Base-by-base conservation (phyloP, 2,797 vertebrate genomes). In the Danio choprae region DNA sequence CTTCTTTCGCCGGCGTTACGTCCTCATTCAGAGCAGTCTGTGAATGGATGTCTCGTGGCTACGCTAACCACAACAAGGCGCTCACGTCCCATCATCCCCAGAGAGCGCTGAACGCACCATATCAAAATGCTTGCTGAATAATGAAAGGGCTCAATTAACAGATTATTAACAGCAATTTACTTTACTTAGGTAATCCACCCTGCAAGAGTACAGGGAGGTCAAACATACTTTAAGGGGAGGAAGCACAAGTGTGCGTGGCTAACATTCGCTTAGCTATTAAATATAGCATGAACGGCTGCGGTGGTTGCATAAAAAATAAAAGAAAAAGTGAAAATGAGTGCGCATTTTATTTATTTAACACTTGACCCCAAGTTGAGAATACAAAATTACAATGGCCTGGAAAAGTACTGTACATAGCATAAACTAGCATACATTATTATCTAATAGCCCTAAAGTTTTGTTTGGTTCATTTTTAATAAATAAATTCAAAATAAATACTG, bases 1-100 rank as follows among this genome's bases (percentile, higher is more conserved):
- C 74, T 90, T 88, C 87, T 88, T 88, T 89, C 46, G 74, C 85
- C 84, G 68, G 81, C 85, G 87, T 84, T 87, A 83, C 86, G 84
- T 51, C 63, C 55, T 65, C 69, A 79, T 51, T 51, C 44, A 68
- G 56, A 79, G 55, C 74, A 64, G 74, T 81, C 59, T n/a, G 48
- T 67, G 50, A 81, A 83, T 81, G 74, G 29, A 70, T 3, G 65
- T 56, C 62, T 40, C 40, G 6, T 18, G 8, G 20, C 55, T 46
- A 8, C 5, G 29, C 63, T 81, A 68, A 71, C 80, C 65, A 74
- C 77, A 80, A 77, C 75, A 68, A 67, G 60, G 65, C 36, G 38
- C 72, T 70, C 62, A 13, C 22, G 36, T 73, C 71, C 55, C 41
- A 15, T 50, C 60, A 51, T 74, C 82, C 64, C 79, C 74, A 44